phyloP scores from a whole-genome alignment of 2,113 vertebrate genomes.

The Petroica traversi region DNA sequence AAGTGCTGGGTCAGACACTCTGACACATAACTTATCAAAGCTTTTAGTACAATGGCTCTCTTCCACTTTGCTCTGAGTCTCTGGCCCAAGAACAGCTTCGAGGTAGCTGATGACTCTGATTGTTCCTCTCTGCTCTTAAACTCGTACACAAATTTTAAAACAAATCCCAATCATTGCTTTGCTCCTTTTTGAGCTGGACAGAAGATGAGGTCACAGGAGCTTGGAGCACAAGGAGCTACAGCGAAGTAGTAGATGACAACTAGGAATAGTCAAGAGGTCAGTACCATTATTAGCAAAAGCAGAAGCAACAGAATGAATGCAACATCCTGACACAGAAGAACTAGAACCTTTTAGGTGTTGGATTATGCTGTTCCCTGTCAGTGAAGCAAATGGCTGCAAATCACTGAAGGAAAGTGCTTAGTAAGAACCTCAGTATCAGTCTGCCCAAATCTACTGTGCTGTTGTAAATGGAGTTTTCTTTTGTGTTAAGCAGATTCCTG shows the following conservation, averaged over 20 bases:
- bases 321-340: background rate
- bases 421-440: background rate
- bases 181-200: background rate
- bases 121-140: background rate
- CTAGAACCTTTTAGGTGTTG: background rate
- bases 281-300: background rate
- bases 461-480: background rate
- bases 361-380: background rate
- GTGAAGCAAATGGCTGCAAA: background rate
- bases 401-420: background rate
- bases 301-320: background rate
- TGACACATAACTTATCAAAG: background rate
- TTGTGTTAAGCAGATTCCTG: background rate
- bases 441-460: background rate
- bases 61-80: background rate
- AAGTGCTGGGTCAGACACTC: background rate
- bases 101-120: background rate
- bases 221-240: background rate
- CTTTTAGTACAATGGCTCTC: background rate
- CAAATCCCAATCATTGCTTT: background rate
- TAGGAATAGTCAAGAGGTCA: background rate
- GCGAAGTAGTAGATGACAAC: background rate
- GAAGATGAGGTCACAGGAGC: background rate
- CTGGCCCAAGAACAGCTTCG: background rate
- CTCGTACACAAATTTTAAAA: background rate